Evolutionary conservation across 2,888 invertebrate genomes (phyloP), one percentile per base, ranked within the genome.

Genomic region (Lepas anatifera): DNA sequence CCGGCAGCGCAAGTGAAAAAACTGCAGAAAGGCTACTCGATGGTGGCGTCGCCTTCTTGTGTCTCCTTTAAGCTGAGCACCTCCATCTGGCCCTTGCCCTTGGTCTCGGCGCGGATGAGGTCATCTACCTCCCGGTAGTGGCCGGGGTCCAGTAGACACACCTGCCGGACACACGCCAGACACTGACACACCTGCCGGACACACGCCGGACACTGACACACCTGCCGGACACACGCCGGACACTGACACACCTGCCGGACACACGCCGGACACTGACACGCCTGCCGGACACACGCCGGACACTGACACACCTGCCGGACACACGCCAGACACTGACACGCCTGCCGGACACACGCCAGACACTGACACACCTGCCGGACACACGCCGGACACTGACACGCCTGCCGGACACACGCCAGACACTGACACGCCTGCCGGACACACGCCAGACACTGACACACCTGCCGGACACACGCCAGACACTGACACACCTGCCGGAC

Each of bases 1-100:
- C n/a, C n/a, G n/a, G n/a, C n/a, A n/a, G n/a, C n/a, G n/a, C 2
- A 41, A 4, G 41, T 41, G 41, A 41, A 10, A 10, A 41, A 10
- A 10, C 16, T 1, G 41, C 67, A 2, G 37, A 18, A 1, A 6
- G n/a, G 22, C 41, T 78, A 84, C 75, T 83, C 84, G 72, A 89
- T 81, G 68, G 87, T 79, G 81, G 95, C 92, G 77, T 95, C 94
- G 35, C 89, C 92, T 81, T 93, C 90, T 16, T 87, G 86, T 77
- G 95, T 87, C 83, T 97, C 95, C 79, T 96, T 97, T 71, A 96
- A 84, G 78, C 90, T 92, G 3, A 98, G 80, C 68, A 98, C 85
- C 82, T 98, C 97, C 77, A 97, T 82, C 69, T 88, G 84, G n/a
- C 93, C 95, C 75, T 85, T 84, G 18, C 93, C 92, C 80, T 90